Evolutionary conservation across 2,797 vertebrate species (phyloP), one percentile per base, ranked within the genome.

Genomic region (Pelochelys cantorii): DNA sequence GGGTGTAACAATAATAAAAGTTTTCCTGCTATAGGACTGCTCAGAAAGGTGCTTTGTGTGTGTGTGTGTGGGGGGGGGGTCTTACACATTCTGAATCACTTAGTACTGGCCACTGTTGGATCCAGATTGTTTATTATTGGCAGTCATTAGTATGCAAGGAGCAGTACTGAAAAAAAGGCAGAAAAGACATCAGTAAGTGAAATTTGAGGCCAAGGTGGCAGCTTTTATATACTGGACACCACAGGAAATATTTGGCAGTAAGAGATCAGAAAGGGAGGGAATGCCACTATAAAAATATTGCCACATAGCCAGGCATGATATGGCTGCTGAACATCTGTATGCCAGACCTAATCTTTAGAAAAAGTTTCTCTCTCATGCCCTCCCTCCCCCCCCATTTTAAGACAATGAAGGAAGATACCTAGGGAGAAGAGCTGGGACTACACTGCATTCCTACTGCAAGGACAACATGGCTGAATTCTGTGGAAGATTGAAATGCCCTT

Each of bases 181-280:
- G 74, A 77, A 7, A 11, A 74, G 23, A 52, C 54, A 25, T 60
- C 42, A 91, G 74, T 53, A 95, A 92, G 95, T 90, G 83, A 91
- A 91, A 86, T 42, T 82, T 94, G 87, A 93, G 87, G 90, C 86
- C 93, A 93, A 90, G 87, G 91, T 84, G 60, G 53, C 90, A 93
- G 83, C 94, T 95, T 97, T 96, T 93, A 95, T 93, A 95, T 93
- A 91, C 92, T 91, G 86, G 34, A 95, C 87, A 94, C 93, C 74
- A 96, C 93, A 93, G 91, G 86, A 97, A 78, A 91, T 57, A 22
- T 93, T 95, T 88, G 91, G 89, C 92, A 93, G 91, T 94, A 95
- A 78, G 83, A 90, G 80, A 97, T 97, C 95, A 95, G 92, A 90
- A 88, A 90, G 3, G 17, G 0, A 89, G 93, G 81, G 93, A 89